Percentiles rank a stretch among this genome's conserved stretches.
phyloP scores from a whole-genome alignment of 2,797 vertebrate species.

The Rhinatrema bivittatum region DNA sequence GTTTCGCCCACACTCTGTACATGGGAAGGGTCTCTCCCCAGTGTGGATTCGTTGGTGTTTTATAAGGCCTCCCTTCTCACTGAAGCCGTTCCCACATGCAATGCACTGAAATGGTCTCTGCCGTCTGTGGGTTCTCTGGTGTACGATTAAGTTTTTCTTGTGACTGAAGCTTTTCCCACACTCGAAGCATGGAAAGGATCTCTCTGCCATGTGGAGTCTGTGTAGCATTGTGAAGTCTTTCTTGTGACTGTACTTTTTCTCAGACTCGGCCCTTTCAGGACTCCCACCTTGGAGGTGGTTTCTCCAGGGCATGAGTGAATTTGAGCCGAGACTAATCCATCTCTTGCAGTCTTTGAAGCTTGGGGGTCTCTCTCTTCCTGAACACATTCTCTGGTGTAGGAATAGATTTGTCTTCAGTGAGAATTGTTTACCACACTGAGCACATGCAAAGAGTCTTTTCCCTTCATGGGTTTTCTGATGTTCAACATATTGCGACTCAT shows the following conservation, averaged over 20 bases:
- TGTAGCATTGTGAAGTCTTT: too few species aligned
- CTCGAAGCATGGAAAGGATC: slow-evolving; percentile 60
- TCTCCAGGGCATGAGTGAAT: too few species aligned
- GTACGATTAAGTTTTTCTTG: slow-evolving; percentile 64
- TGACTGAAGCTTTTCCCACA: slow-evolving; percentile 64
- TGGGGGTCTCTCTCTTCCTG: too few species aligned
- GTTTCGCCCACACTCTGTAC: slow-evolving; percentile 1
- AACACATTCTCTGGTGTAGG: background rate
- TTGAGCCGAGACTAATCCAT: too few species aligned
- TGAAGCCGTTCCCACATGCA: slow-evolving; percentile 22
- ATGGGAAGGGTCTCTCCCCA: slow-evolving; percentile 19
- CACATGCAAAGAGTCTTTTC: background rate
- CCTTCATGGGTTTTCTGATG: too few species aligned
- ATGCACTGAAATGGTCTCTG: background rate
- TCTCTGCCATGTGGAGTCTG: too few species aligned
- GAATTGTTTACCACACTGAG: background rate
- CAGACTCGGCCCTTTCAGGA: too few species aligned
- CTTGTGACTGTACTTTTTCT: too few species aligned
- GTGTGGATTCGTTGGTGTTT: slow-evolving; percentile 32
- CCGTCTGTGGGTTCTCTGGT: slow-evolving; percentile 65
- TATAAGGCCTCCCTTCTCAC: slow-evolving; percentile 25
- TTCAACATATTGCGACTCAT: too few species aligned
- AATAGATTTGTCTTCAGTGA: background rate
- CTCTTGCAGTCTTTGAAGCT: too few species aligned
- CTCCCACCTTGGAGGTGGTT: too few species aligned